Evolutionary conservation across 2,113 vertebrate species (phyloP).

Genomic region (Okapia johnstoni): DNA sequence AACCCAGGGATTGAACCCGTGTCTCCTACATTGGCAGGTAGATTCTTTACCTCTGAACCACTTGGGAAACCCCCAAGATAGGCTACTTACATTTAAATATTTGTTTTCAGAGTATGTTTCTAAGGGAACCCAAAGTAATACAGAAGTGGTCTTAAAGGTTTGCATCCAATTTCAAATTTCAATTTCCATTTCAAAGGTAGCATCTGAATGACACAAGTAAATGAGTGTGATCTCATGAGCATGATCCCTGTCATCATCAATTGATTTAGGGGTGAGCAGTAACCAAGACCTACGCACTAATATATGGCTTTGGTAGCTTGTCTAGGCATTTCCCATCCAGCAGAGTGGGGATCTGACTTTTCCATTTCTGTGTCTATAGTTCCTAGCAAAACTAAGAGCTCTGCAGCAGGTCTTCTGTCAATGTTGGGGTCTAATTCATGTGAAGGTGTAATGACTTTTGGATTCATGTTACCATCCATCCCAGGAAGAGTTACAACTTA

Average conservation of each 20-base stretch:
- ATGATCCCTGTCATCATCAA: neutral
- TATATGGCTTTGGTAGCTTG: neutral
- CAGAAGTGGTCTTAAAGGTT: neutral
- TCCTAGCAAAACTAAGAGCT: neutral
- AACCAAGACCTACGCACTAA: neutral
- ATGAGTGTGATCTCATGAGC: neutral
- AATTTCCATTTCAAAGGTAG: neutral
- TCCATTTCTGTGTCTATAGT: neutral
- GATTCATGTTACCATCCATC: neutral
- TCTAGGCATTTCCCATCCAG: neutral
- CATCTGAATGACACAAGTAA: neutral
- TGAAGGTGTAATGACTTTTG: neutral
- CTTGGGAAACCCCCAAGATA: no score
- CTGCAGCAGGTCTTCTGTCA: neutral
- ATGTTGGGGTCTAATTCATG: neutral
- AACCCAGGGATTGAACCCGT: no score
- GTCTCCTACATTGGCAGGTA: no score
- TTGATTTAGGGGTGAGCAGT: neutral
- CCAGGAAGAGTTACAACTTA: neutral
- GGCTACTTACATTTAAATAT: neutral
- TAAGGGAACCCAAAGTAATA: neutral
- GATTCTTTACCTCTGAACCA: no score
- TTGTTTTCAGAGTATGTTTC: neutral
- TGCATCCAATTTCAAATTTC: neutral
- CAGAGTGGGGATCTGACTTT: neutral